Conservation (phyloP, 2,113 vertebrate genomes). For the Ceuthmochares aereus region DNA sequence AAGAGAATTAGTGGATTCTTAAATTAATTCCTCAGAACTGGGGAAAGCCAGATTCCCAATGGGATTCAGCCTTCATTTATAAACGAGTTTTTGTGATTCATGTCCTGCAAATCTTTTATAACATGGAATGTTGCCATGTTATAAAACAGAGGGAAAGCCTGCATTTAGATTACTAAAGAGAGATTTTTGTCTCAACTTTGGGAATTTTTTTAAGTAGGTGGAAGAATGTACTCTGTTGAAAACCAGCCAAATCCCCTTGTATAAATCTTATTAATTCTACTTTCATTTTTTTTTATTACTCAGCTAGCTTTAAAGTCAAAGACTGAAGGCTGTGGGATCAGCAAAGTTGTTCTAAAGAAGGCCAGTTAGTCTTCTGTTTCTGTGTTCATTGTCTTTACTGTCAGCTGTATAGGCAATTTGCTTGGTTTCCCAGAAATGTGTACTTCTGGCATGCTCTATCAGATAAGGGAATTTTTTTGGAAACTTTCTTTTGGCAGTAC, state of each 20-base stretch:
- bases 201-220: conserved; percentile 43
- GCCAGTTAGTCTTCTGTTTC: conserved; percentile 43
- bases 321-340: neutral
- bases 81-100: conserved; percentile 31
- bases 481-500: conserved; percentile 35
- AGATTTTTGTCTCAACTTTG: conserved; percentile 28
- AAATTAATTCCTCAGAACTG: conserved; percentile 30
- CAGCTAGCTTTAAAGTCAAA: neutral
- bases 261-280: neutral
- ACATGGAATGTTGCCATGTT: conserved; percentile 36
- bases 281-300: neutral
- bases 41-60: conserved; percentile 34
- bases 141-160: conserved; percentile 48
- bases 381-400: conserved; percentile 56
- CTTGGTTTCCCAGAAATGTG: conserved; percentile 73
- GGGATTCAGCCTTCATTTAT: conserved; percentile 32
- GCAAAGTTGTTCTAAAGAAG: conserved; percentile 27
- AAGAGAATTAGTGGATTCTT: conserved; percentile 6
- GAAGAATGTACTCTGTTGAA: conserved; percentile 1
- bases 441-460: conserved; percentile 44
- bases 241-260: neutral
- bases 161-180: neutral
- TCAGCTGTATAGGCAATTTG: conserved; percentile 56
- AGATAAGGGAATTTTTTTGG: conserved; percentile 59
- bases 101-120: conserved; percentile 13